These are phyloP conservation scores for Antheraea pernyi DNA, from an alignment of 1,140 invertebrate species.

Conservation along the genomic window DNA sequence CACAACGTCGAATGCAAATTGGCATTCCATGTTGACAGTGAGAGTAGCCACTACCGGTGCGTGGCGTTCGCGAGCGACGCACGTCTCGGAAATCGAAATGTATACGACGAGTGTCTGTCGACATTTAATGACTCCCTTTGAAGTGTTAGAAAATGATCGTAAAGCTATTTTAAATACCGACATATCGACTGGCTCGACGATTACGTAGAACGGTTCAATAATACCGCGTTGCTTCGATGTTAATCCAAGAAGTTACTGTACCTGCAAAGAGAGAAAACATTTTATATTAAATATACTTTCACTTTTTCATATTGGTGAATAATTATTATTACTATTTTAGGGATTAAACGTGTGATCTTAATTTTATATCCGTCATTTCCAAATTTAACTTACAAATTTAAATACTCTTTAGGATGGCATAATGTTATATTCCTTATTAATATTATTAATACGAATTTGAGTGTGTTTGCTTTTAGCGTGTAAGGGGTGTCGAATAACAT, in stretches of 20 bases:
- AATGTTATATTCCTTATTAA: too few species aligned
- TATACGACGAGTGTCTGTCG: slow-evolving; percentile 42
- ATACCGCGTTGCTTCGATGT: slow-evolving; percentile 22
- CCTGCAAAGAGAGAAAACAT: background rate
- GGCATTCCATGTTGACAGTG: slow-evolving; percentile 63
- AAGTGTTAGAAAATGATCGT: slow-evolving; percentile 65
- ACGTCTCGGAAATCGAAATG: slow-evolving; percentile 46
- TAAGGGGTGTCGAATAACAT: too few species aligned
- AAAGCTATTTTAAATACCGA: slow-evolving; percentile 51
- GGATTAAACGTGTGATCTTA: too few species aligned
- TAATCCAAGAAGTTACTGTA: slow-evolving; percentile 15
- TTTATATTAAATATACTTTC: background rate
- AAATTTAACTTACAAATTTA: too few species aligned
- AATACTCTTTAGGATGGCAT: too few species aligned
- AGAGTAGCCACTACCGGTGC: slow-evolving; percentile 35
- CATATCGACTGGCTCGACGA: slow-evolving; percentile 37
- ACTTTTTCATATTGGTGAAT: background rate
- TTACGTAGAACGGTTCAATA: slow-evolving; percentile 48
- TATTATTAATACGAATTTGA: too few species aligned
- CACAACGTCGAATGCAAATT: slow-evolving; percentile 58
- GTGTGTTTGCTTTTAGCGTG: too few species aligned
- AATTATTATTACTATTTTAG: too few species aligned
- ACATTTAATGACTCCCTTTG: slow-evolving; percentile 72
- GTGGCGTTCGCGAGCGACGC: slow-evolving; percentile 31
- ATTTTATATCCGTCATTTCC: too few species aligned